A percentile compares a stretch with the other conserved stretches of the same genome.
Conservation (phyloP, 2,113 vertebrate species). For the Chiloscyllium plagiosum region DNA sequence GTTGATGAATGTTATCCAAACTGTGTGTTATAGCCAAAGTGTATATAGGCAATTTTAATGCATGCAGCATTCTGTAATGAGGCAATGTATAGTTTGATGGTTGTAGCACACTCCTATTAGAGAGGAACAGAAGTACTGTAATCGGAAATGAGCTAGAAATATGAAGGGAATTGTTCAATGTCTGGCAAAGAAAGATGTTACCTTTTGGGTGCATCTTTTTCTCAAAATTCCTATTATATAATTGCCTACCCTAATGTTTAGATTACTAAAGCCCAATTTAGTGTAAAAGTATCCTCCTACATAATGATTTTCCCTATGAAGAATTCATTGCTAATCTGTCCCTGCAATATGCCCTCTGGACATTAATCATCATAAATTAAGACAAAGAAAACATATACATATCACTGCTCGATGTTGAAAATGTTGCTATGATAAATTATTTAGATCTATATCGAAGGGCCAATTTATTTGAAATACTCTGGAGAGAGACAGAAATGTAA, state of each 20-base stretch:
- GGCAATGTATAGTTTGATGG: neutral
- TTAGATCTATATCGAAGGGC: neutral
- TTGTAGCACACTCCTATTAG: neutral
- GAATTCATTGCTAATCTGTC: neutral
- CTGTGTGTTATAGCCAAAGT: neutral
- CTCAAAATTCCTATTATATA: neutral
- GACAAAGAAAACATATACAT: neutral
- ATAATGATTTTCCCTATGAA: neutral
- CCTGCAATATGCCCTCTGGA: neutral
- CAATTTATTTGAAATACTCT: neutral
- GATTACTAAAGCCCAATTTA: neutral
- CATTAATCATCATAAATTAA: neutral
- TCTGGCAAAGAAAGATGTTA: neutral
- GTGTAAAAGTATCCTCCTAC: neutral
- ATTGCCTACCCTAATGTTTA: neutral
- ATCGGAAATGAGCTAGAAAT: neutral
- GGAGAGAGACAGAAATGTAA: neutral
- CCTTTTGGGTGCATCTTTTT: neutral
- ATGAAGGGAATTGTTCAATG: neutral
- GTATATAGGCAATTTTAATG: neutral
- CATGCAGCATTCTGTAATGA: neutral
- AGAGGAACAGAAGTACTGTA: neutral
- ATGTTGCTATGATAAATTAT: neutral
- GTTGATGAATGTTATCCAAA: neutral
- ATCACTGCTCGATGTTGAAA: neutral